Evolutionary conservation across 2,888 invertebrate genomes (phyloP), one percentile per base, ranked within the genome.

Genomic region (Microchrysa polita): DNA sequence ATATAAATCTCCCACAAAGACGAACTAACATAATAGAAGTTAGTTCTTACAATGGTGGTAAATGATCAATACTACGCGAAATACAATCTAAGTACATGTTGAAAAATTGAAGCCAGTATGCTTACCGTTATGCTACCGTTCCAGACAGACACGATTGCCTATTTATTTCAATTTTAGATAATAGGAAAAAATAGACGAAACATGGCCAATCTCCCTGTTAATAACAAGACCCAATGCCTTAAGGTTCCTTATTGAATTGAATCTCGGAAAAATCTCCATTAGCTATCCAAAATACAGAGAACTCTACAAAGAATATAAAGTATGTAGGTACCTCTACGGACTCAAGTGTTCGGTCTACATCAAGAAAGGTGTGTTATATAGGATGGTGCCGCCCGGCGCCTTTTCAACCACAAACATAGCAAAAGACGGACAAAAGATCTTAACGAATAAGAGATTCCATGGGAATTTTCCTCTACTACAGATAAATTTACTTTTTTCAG

Each of bases 91-190:
- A 34, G 27, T 34, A 7, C 27, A 7, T 7, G 27, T 34, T 34
- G 27, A 34, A 34, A 5, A 34, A 34, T 34, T 34, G 4, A 34
- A 61, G 61, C 14, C 61, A 22, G 22, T 44, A 65, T 22, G 20
- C 42, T 44, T 10, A 65, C 23, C 18, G 42, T 55, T 69, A 52
- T 20, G 40, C 57, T 69, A 69, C 55, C 57, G 55, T 55, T 55
- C 34, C 23, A 12, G 69, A 69, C 23, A 12, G 69, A 69, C 69
- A 69, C 69, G 69, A 69, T 69, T 57, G 18, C 69, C 20, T 57
- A 69, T 57, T 55, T 69, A 69, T 69, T 69, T 69, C 69, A 69
- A 69, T 69, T 69, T 69, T 18, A 40, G 55, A 18, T 69, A 55
- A 55, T 42, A 57, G 40, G 18, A 14, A 44, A 0, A 22, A 57